Conservation (phyloP, 2,888 invertebrate genomes). For the Taphrorychus bicolor region DNA sequence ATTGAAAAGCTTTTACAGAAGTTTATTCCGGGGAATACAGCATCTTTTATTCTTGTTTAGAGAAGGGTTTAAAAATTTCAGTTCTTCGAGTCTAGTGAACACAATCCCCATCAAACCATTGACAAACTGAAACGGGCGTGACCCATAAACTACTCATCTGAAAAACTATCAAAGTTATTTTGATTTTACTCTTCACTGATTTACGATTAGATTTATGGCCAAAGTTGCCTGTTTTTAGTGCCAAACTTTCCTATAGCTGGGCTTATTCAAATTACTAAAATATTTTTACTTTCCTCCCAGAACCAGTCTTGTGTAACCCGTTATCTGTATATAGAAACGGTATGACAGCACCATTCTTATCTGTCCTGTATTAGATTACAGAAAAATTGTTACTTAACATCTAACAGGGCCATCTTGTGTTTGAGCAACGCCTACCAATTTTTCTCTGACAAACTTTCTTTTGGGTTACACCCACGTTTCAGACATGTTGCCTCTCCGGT, state of each 20-base stretch:
- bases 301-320: background rate
- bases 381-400: constrained; percentile 14
- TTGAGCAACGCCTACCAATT: constrained; percentile 40
- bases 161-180: background rate
- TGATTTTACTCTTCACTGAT: background rate
- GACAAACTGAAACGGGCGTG: background rate
- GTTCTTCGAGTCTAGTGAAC: background rate
- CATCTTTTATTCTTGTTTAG: constrained; percentile 7
- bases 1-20: constrained; percentile 44
- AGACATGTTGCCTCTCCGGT: constrained; percentile 29
- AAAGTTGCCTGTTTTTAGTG: background rate
- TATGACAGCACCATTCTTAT: background rate
- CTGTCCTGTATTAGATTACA: constrained; percentile 11
- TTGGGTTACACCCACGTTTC: constrained; percentile 35
- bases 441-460: constrained; percentile 41
- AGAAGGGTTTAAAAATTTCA: background rate
- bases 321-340: background rate
- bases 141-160: background rate
- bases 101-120: background rate
- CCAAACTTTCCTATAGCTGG: background rate
- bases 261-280: background rate
- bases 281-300: background rate
- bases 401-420: constrained; percentile 36
- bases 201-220: background rate
- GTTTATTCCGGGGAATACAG: constrained; percentile 31